Evolutionary conservation across 1,140 invertebrate species (phyloP).

Genomic region (Hylaeus volcanicus): DNA sequence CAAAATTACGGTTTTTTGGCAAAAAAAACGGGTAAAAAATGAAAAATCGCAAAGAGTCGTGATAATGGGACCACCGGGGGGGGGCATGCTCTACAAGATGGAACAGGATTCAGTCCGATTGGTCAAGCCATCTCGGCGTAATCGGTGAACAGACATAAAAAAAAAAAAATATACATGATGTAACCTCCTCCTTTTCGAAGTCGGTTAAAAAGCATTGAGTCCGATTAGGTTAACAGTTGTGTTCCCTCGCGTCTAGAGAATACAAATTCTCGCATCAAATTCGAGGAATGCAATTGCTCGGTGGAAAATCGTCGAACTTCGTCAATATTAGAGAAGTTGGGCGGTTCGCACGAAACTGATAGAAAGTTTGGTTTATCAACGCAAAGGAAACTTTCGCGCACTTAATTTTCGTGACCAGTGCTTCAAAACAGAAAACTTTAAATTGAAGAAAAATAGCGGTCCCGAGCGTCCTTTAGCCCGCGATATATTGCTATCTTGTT

Average conservation of each 20-base stretch:
- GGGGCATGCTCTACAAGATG: no score
- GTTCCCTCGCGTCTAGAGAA: no score
- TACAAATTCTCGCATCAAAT: background rate
- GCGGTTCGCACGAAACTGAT: background rate
- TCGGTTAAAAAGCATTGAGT: background rate
- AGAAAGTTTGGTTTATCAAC: constrained; percentile 22
- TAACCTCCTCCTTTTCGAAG: no score
- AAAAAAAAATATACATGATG: no score
- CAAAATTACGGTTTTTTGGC: no score
- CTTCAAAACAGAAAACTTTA: constrained; percentile 24
- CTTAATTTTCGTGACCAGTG: constrained; percentile 33
- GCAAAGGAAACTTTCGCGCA: constrained; percentile 8
- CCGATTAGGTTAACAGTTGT: background rate
- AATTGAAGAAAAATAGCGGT: constrained; percentile 27
- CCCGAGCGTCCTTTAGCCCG: background rate
- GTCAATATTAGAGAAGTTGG: background rate
- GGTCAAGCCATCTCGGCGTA: no score
- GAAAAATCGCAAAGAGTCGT: no score
- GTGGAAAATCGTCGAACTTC: background rate
- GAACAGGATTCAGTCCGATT: no score
- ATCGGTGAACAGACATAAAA: no score
- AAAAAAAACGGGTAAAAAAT: no score
- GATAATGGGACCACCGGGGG: no score
- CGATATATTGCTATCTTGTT: constrained; percentile 25
- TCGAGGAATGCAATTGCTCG: no score